Base-by-base conservation (phyloP, 2,113 vertebrate species). In the Erythrocercus mccallii region DNA sequence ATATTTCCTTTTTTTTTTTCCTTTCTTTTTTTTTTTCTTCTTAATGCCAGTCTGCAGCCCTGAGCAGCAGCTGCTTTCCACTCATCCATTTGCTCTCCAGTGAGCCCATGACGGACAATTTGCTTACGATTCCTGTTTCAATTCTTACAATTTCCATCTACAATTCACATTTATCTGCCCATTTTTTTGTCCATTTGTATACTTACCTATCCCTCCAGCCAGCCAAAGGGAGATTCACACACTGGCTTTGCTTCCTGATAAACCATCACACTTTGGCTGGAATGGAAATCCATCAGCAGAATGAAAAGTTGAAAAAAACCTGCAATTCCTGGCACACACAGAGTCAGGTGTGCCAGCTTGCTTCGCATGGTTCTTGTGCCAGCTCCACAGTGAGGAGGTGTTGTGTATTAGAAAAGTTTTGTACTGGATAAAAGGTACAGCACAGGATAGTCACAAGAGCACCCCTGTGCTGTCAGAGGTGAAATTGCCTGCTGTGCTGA, bases 361-460 rank as follows among this genome's bases (percentile, higher is more conserved):
- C n/a, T 60, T 53, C 1, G 2, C 31, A 5, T 23, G 0, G 0
- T 48, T 78, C 51, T 54, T 4, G 1, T 45, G 45, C 33, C 80
- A 81, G 42, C 30, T 73, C 58, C 0, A 1, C 10, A 11, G 71
- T 47, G 27, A 37, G 25, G 18, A 45, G 53, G 7, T 24, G 7
- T 24, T 62, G 6, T 0, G 5, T 1, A 2, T n/a, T 30, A 16
- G 23, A 37, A 37, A 64, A 56, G 10, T 65, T 84, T 31, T 44
- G 35, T 42, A 27, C 17, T 51, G 35, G 25, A 40, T 50, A 50
- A 86, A 83, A 48, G 4, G 13, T 21, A 4, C 57, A 64, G 28
- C 19, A 24, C 21, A 19, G 47, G 38, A 28, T 1, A 77, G 42
- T 37, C 42, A 80, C 2, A 4, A 77, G 37, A 69, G 82, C 25